A percentile compares a stretch with the other conserved stretches of the same genome.
These are phyloP conservation scores for Melospiza melodia DNA, from an alignment of 2,113 vertebrate genomes.

Conservation along the genomic window DNA sequence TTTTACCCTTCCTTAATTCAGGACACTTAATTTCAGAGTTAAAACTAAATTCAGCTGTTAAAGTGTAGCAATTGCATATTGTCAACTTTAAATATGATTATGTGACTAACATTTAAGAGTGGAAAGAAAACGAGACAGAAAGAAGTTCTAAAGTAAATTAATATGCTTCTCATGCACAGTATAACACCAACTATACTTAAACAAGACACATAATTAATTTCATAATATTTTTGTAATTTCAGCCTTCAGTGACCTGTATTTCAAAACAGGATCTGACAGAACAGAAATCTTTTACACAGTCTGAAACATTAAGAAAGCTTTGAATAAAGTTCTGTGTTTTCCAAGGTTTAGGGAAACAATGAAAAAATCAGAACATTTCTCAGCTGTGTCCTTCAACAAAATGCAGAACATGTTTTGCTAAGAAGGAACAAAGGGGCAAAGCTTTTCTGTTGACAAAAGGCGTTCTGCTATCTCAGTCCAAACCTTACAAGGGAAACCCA, in stretches of 20 bases:
- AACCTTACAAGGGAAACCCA: not conserved
- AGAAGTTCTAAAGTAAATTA: not conserved
- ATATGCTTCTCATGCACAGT: not conserved
- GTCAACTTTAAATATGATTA: not conserved
- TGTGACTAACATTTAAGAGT: not conserved
- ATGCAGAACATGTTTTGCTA: not conserved
- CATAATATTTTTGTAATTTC: not conserved
- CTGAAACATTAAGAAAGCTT: not conserved
- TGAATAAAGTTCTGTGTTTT: slow-evolving; percentile 7
- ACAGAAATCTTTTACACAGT: not conserved
- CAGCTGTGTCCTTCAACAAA: not conserved
- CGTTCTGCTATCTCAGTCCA: not conserved
- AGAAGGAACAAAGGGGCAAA: not conserved
- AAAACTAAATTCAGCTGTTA: not conserved
- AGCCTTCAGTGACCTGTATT: not conserved
- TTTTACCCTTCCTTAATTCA: not conserved
- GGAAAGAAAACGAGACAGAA: not conserved
- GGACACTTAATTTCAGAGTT: not conserved
- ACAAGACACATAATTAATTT: not conserved
- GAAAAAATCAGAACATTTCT: slow-evolving; percentile 9
- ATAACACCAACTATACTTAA: not conserved
- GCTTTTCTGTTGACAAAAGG: not conserved
- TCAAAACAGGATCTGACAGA: not conserved
- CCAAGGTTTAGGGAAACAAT: not conserved
- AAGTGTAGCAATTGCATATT: not conserved